Percentiles rank a stretch among this genome's conserved stretches.
phyloP scores from a whole-genome alignment of 2,113 vertebrate species.

The Irena cyanogastra region DNA sequence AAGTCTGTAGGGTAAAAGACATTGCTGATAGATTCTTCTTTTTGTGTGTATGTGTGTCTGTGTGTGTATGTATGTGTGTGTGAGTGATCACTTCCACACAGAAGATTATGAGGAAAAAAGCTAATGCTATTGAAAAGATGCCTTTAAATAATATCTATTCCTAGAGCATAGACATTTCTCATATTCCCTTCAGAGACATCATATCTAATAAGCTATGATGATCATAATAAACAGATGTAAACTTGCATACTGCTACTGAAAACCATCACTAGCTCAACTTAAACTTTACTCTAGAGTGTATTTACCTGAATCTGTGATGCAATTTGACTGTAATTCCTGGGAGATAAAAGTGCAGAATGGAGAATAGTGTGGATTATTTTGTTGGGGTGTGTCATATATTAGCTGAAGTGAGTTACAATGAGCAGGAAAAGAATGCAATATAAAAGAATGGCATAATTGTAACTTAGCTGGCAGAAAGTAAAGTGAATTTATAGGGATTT shows the following conservation, averaged over 20 bases:
- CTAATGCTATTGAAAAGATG: not conserved
- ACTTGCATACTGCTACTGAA: not conserved
- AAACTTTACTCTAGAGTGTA: not conserved
- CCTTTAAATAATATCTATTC: not conserved
- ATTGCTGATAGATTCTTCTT: not conserved
- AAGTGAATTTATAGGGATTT: not conserved
- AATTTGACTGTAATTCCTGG: not conserved
- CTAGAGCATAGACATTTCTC: not conserved
- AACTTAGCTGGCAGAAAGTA: not conserved
- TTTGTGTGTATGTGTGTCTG: not conserved
- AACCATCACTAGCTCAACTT: not conserved
- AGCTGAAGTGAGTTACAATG: not conserved
- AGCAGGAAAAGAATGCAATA: not conserved
- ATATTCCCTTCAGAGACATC: not conserved
- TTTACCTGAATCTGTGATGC: not conserved
- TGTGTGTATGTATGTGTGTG: not conserved
- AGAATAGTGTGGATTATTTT: not conserved
- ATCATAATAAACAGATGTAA: not conserved
- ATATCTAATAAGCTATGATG: not conserved
- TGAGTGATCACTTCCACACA: not conserved
- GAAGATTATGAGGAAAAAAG: not conserved
- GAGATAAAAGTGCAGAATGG: not conserved
- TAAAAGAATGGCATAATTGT: not conserved
- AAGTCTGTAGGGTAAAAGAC: not conserved
- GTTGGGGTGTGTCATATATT: not conserved